Evolutionary conservation across 2,888 invertebrate species (phyloP).

Genomic region (Brachylomia viminalis): DNA sequence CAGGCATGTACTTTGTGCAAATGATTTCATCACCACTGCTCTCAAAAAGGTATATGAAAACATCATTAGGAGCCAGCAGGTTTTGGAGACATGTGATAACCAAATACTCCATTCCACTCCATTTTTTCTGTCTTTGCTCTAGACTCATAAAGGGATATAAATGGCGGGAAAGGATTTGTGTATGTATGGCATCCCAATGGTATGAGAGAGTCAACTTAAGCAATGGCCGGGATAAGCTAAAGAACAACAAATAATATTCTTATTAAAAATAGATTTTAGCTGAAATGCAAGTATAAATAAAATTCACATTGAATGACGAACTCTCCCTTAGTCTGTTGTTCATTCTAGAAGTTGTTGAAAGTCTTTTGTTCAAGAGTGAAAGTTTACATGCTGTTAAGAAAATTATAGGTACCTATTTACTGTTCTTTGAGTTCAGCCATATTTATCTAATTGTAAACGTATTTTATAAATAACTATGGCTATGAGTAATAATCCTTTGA

Average conservation of each 20-base stretch:
- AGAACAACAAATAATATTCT: not conserved
- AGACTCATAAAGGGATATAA: not conserved
- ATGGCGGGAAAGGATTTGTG: not conserved
- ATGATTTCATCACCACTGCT: not conserved
- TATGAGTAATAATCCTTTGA: slow-evolving; percentile 28
- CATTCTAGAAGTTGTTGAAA: not conserved
- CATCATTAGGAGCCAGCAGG: not conserved
- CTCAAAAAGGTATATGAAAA: not conserved
- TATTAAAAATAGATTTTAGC: not conserved
- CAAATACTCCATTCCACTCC: not conserved
- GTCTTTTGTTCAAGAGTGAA: not conserved
- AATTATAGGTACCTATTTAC: not conserved
- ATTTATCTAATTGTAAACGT: slow-evolving; percentile 4
- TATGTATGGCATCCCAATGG: not conserved
- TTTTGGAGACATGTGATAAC: not conserved
- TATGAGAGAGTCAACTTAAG: not conserved
- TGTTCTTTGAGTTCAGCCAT: not conserved
- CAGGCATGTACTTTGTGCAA: not conserved
- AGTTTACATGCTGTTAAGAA: slow-evolving; percentile 9
- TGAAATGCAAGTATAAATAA: not conserved
- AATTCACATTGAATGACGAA: not conserved
- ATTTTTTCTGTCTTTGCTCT: not conserved
- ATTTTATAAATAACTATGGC: not conserved
- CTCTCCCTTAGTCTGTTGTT: not conserved
- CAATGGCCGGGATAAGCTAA: slow-evolving; percentile 6